phyloP scores from a whole-genome alignment of 2,113 vertebrate species.

The Benitochromis conjunctus region DNA sequence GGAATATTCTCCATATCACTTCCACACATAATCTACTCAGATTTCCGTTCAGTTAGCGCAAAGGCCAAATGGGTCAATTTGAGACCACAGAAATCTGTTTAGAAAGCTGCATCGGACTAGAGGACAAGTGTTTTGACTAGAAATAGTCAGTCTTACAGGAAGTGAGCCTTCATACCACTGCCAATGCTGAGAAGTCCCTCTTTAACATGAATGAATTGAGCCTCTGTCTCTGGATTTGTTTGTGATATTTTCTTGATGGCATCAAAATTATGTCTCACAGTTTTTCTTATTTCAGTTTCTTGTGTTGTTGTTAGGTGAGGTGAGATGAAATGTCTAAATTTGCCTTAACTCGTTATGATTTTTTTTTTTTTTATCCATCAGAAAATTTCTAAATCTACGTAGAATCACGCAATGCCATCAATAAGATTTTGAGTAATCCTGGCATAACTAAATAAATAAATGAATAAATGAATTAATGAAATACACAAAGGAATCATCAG shows the following conservation, averaged over 20 bases:
- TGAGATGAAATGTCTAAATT: not conserved
- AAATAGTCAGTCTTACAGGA: not conserved
- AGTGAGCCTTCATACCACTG: not conserved
- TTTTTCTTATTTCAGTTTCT: not conserved
- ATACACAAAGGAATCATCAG: not conserved
- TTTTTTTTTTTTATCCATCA: no score
- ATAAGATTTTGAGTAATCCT: not conserved
- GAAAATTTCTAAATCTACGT: not conserved
- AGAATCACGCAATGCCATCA: not conserved
- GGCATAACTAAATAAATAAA: not conserved
- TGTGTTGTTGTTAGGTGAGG: not conserved
- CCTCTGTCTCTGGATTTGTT: not conserved
- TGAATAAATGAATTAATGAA: not conserved
- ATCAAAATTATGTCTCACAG: not conserved
- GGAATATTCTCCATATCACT: constrained; percentile 26
- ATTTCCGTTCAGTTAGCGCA: constrained; percentile 7
- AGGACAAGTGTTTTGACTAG: not conserved
- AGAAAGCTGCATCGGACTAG: not conserved
- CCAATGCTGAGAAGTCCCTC: not conserved
- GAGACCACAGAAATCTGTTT: not conserved
- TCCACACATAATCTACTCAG: constrained; percentile 21
- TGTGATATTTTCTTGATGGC: not conserved
- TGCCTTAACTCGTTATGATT: fast-evolving
- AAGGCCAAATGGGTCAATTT: constrained; percentile 52
- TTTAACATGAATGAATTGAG: fast-evolving